phyloP scores from a whole-genome alignment of 2,113 vertebrate genomes.

The Macroglossus sobrinus region DNA sequence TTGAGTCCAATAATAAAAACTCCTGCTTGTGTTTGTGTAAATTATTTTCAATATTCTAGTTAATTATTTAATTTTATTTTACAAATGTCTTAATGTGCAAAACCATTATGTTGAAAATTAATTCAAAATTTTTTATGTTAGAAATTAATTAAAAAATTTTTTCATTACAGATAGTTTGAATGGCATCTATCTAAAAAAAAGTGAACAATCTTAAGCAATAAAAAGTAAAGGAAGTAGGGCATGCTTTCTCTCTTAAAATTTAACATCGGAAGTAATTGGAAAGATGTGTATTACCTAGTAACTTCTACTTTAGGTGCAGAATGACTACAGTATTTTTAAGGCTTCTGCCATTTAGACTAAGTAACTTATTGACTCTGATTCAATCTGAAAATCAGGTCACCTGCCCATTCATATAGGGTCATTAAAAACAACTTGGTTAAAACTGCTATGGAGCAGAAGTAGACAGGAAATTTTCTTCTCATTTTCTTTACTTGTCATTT shows the following conservation, averaged over 20 bases:
- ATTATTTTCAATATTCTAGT: not conserved
- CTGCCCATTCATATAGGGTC: not conserved
- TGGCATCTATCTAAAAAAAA: not conserved
- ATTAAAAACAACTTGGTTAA: not conserved
- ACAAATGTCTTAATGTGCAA: not conserved
- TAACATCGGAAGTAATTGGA: not conserved
- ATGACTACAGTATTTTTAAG: not conserved
- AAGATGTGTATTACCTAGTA: not conserved
- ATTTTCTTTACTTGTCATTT: not conserved
- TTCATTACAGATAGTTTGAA: not conserved
- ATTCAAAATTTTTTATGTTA: not conserved
- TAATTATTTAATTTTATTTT: not conserved
- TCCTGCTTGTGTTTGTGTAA: not conserved
- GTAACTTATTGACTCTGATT: not conserved
- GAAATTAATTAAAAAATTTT: not conserved
- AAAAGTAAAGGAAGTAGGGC: not conserved
- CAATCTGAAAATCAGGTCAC: not conserved
- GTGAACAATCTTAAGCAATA: not conserved
- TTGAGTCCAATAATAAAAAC: not conserved
- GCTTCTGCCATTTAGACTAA: not conserved
- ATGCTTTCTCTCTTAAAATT: not conserved
- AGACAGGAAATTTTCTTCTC: not conserved
- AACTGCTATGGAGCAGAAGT: not conserved
- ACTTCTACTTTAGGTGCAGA: not conserved
- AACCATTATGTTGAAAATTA: not conserved